Base-by-base conservation (phyloP, 2,113 vertebrate genomes). In the Silurus asotus region DNA sequence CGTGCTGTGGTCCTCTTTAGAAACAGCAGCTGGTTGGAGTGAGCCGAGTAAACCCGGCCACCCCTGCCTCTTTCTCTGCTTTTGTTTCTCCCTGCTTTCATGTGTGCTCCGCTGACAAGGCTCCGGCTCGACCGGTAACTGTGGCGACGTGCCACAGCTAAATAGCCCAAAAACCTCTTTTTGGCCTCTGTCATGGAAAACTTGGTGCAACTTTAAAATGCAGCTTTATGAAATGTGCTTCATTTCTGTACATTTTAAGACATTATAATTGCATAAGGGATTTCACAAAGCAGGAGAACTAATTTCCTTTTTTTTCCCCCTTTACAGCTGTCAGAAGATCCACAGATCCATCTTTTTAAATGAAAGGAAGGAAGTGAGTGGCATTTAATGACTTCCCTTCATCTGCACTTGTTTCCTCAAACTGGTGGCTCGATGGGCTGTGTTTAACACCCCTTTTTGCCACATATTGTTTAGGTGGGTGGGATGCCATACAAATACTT, bases 1-100 rank as follows among this genome's bases (percentile, higher is more conserved):
- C 1, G 59, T 87, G 81, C 83, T 89, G 88, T 90, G 86, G 86
- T 88, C 87, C 65, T 85, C 91, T 86, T 91, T 87, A 91, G 87
- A 92, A 61, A 51, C 58, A 81, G 88, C 88, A 89, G 88, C 86
- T 89, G 88, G 80, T 77, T 82, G 82, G 20, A 88, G 84, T 49
- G 84, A 78, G 81, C 81, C 67, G 70, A 88, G 87, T 49, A 85
- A 88, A 74, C 77, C 45, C 69, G 20, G 64, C 56, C 87, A 82
- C 83, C 55, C 79, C 81, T 83, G 64, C 81, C 84, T 70, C 79
- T 85, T 87, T 90, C 74, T 76, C 28, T 56, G 55, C 85, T 79
- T 87, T 88, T 90, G 87, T 90, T 88, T 88, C 76, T 88, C 82
- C 58, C 64, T 25, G 65, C 86, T 87, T 87, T 89, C 83, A 89